Evolutionary conservation across 1,140 invertebrate species (phyloP), one percentile per base, ranked within the genome.

Genomic region (Dendroctonus ponderosae): DNA sequence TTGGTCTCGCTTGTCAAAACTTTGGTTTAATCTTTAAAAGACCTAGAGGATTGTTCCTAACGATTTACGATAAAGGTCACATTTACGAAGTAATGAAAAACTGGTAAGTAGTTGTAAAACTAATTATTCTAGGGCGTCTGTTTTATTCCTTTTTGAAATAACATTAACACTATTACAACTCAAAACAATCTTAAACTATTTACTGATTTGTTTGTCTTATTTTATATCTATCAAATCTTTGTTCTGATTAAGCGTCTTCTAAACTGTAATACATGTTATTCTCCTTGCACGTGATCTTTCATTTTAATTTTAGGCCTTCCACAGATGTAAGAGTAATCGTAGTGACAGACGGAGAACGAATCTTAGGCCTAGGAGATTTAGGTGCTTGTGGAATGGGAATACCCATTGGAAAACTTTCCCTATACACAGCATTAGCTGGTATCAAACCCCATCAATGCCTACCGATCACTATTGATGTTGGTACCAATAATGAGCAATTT

Each of bases 311-410:
- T 62, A 96, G 93, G 93, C 96, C 96, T 0, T 93, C 97, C 80
- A 85, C 89, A 52, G 89, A 96, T 76, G 92, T 99, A 0, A 83
- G 94, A 72, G 95, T 94, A 3, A 94, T 97, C 75, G 92, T 94
- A 46, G 94, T 98, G 6, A 98, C 96, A 0, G 96, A 98, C 76
- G 96, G 96, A 7, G 96, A 98, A 73, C 82, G 96, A 42, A 97
- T 98, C 72, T 81, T 98, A 65, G 96, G 96, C 75, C 81, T 98
- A 37, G 96, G 96, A 14, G 96, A 98, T 79, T 84, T 97, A 15
- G 96, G 96, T 5, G 93, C 93, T 5, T 94, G 93, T 76, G 96
- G 96, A 4, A 96, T 96, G 91, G 96, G 95, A 53, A 98, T 98
- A 72, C 94, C 94, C 12, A 91, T 97, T 9, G 96, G 96, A 48